Conservation (phyloP, 1,140 invertebrate species). For the Trichonephila inaurata region DNA sequence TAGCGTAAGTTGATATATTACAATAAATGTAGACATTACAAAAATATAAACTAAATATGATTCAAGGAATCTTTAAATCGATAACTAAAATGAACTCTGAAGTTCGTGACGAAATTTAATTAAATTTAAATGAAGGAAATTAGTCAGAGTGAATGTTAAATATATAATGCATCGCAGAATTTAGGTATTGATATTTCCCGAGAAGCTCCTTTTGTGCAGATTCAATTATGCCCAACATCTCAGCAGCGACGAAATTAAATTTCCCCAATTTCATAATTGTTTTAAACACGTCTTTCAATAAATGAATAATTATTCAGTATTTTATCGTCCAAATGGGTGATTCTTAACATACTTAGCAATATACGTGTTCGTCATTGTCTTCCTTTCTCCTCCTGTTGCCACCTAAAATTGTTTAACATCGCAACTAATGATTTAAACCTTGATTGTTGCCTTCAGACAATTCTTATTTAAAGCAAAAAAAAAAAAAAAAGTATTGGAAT, state of each 20-base stretch:
- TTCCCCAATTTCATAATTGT: conserved; percentile 34
- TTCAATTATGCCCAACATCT: background rate
- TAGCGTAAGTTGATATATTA: too few species aligned
- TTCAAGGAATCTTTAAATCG: too few species aligned
- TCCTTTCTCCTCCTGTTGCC: background rate
- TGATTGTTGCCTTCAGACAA: background rate
- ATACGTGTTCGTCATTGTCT: background rate
- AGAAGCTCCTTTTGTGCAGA: background rate
- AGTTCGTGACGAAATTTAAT: too few species aligned
- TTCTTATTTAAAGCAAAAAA: background rate
- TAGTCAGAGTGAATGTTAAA: too few species aligned
- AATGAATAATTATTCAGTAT: background rate
- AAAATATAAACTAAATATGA: too few species aligned
- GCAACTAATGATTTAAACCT: background rate
- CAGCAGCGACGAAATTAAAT: background rate
- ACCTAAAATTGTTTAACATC: background rate
- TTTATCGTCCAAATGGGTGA: background rate
- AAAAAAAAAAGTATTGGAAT: background rate
- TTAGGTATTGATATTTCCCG: background rate
- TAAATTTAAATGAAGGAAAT: too few species aligned
- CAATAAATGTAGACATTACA: too few species aligned
- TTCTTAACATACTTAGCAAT: background rate
- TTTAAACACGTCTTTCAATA: background rate
- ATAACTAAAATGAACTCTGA: too few species aligned
- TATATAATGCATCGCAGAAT: background rate